Conservation (phyloP, 1,140 invertebrate genomes). For the Plutomurus gul region DNA sequence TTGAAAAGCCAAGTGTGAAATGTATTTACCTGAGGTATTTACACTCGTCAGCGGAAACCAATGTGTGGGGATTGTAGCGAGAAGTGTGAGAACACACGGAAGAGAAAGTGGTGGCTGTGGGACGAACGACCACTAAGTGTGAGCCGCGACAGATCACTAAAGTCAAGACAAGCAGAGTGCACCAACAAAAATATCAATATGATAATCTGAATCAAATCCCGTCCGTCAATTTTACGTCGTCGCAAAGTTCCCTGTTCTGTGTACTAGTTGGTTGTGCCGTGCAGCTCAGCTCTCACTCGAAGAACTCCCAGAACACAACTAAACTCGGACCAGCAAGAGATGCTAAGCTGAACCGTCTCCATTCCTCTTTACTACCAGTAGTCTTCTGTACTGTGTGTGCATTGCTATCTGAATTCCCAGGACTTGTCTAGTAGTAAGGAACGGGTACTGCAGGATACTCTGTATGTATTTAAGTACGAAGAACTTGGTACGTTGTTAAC, state of each 20-base stretch:
- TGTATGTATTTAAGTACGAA: too few relatives aligned
- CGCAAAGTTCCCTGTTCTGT: slow-evolving; percentile 1
- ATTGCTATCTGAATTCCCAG: too few relatives aligned
- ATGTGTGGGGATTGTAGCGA: slow-evolving; percentile 19
- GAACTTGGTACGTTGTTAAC: too few relatives aligned
- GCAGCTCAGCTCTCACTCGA: neutral
- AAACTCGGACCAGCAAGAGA: slow-evolving; percentile 8
- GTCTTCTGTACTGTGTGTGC: neutral
- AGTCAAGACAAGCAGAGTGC: slow-evolving; percentile 19
- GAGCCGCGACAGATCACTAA: slow-evolving; percentile 2
- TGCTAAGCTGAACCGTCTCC: neutral
- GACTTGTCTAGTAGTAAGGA: too few relatives aligned
- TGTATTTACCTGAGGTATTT: too few relatives aligned
- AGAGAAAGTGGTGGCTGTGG: neutral
- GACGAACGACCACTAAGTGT: neutral
- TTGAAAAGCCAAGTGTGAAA: too few relatives aligned
- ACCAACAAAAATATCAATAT: slow-evolving; percentile 30
- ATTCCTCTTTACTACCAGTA: neutral
- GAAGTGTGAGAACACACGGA: too few relatives aligned
- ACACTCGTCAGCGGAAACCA: neutral
- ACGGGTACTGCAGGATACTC: too few relatives aligned
- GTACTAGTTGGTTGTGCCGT: neutral
- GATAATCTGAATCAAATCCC: slow-evolving; percentile 34
- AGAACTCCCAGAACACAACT: neutral
- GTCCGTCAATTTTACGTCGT: slow-evolving; percentile 32